These are phyloP conservation scores for Sparidentex hasta DNA, from an alignment of 2,797 vertebrate genomes.

Conservation along the genomic window DNA sequence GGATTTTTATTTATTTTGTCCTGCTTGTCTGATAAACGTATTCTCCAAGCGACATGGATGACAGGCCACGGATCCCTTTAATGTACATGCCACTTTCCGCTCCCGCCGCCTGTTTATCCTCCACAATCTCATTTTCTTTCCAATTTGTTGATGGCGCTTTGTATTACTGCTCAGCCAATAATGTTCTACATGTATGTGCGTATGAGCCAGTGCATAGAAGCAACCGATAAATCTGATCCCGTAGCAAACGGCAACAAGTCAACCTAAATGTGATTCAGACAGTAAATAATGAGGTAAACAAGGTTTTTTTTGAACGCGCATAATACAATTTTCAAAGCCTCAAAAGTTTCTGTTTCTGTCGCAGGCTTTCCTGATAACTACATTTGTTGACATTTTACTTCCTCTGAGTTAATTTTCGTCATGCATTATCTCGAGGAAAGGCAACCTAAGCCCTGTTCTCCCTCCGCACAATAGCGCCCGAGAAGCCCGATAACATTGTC, in stretches of 20 bases:
- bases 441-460: conserved; percentile 47
- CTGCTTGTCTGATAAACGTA: conserved; percentile 13
- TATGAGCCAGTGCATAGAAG: conserved; percentile 1
- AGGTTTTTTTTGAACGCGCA: conserved; percentile 11
- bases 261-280: conserved; percentile 11
- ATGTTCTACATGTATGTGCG: background rate
- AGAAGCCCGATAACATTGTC: conserved; percentile 60
- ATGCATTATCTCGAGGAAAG: conserved; percentile 50
- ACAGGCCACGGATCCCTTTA: conserved; percentile 3
- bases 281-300: conserved; percentile 24
- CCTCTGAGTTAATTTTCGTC: conserved; percentile 53
- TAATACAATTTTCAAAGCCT: conserved; percentile 22
- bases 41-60: conserved; percentile 25
- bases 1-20: conserved; percentile 20
- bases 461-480: conserved; percentile 33
- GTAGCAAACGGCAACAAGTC: background rate
- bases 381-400: conserved; percentile 57
- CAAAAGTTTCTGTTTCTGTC: conserved; percentile 31
- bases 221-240: background rate
- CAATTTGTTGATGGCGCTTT: conserved; percentile 4
- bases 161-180: background rate
- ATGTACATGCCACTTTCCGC: conserved; percentile 10
- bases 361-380: conserved; percentile 28
- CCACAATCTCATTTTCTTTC: conserved; percentile 22
- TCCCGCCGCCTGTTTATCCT: conserved; percentile 7